These are phyloP conservation scores for Phenganax stokvisi DNA, from an alignment of 92 coral and sea anemone genomes.

Conservation along the genomic window DNA sequence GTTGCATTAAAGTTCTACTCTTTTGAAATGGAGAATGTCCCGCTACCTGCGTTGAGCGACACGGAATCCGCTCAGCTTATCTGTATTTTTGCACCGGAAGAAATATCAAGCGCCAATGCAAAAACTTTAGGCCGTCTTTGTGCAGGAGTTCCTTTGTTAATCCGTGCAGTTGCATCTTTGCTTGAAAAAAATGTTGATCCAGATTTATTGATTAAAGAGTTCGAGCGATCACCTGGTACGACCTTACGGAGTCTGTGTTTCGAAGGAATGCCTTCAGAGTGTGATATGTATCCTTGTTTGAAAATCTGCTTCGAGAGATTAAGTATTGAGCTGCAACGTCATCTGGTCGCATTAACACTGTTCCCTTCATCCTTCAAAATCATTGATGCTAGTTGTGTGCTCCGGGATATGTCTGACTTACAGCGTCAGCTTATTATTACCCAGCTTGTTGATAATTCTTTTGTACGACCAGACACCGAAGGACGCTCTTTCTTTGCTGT, in stretches of 20 bases:
- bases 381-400: conserved; percentile 62
- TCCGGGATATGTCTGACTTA: conserved; percentile 67
- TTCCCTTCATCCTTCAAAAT: conserved; percentile 79
- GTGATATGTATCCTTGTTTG: conserved; percentile 80
- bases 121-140: conserved; percentile 68
- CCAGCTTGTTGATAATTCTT: conserved; percentile 76
- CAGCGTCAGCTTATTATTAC: conserved; percentile 62
- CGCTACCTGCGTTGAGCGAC: conserved; percentile 49
- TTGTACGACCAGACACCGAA: conserved; percentile 68
- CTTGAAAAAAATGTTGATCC: conserved; percentile 78
- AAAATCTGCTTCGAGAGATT: conserved; percentile 76
- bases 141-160: conserved; percentile 85
- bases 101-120: conserved; percentile 58
- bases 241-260: conserved; percentile 66
- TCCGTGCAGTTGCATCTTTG: conserved; percentile 84
- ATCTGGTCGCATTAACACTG: conserved; percentile 69
- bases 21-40: conserved; percentile 44
- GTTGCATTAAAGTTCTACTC: conserved; percentile 57
- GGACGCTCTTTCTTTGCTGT: conserved; percentile 60
- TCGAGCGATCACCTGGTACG: conserved; percentile 77
- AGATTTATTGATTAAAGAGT: conserved; percentile 65
- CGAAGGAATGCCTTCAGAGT: conserved; percentile 68
- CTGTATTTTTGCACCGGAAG: conserved; percentile 48
- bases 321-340: conserved; percentile 57
- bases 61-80: conserved; percentile 50